Evolutionary conservation across 1,140 invertebrate genomes (phyloP), one percentile per base, ranked within the genome.

Genomic region (Anadara kagoshimensis): DNA sequence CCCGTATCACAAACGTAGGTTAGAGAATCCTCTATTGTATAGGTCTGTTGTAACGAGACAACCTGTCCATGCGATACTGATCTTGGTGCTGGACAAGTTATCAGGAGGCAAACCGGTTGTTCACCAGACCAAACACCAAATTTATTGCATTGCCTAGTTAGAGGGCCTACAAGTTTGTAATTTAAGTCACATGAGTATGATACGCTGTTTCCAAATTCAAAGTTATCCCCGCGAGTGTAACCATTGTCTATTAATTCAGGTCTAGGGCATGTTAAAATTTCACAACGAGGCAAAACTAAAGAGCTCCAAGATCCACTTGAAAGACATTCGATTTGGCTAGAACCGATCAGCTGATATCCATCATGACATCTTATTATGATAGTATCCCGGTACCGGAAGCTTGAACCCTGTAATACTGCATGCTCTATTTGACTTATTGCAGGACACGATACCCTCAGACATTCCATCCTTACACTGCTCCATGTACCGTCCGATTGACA

Each of bases 181-280:
- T 95, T 90, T 24, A 70, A 61, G 14, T 87, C 64, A 73, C 90
- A 91, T 1, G 26, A 29, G 76, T 90, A 90, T 2, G 76, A 64
- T 0, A 88, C 78, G n/a, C 85, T 88, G 73, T 92, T 91, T 7
- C 89, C 88, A 73, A 89, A 93, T 22, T 78, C 88, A 78, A 91
- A 93, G 0, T 86, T 94, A 0, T 92, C 85, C 73, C 97, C 96
- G 41, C 93, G 92, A 5, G 94, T 91, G n/a, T 92, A 92, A 18
- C 96, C 97, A 84, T 96, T 95, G 0, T 93, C 90, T 67, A 97
- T 88, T 0, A 93, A 92, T n/a, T 94, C 91, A 4, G 98, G 93
- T 84, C 12, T n/a, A 18, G 67, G 57, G 53, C 76, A 78, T 10
- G 36, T n/a, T 4, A 71, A 47, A 24, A 51, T 54, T 10, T 51